phyloP scores from a whole-genome alignment of 1,140 invertebrate genomes.

The Bicyclus anynana region DNA sequence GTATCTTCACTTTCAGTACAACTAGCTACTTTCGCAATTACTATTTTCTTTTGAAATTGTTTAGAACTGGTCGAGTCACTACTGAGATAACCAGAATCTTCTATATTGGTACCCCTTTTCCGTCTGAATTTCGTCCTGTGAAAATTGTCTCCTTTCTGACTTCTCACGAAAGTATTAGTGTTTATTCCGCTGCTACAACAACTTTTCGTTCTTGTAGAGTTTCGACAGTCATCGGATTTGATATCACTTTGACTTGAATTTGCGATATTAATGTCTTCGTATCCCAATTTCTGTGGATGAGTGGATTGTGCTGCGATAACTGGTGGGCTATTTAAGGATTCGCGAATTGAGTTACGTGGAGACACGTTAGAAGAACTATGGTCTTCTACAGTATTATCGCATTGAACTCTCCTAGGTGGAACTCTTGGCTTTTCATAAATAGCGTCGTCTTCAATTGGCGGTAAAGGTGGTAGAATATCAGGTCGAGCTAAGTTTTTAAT shows the following conservation, averaged over 20 bases:
- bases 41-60: constrained; percentile 54
- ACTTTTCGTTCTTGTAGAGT: constrained; percentile 20
- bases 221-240: constrained; percentile 16
- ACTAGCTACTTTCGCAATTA: constrained; percentile 67
- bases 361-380: constrained; percentile 76
- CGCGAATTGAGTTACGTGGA: constrained; percentile 33
- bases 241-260: neutral
- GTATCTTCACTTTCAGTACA: constrained; percentile 83
- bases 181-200: constrained; percentile 40
- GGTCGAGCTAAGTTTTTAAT: constrained; percentile 76
- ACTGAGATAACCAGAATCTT: constrained; percentile 87
- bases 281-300: constrained; percentile 55
- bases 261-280: constrained; percentile 50
- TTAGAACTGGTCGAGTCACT: constrained; percentile 83
- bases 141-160: constrained; percentile 33
- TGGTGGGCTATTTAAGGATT: constrained; percentile 53
- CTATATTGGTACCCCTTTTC: constrained; percentile 57
- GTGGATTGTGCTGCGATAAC: constrained; percentile 59
- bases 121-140: constrained; percentile 45
- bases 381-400: constrained; percentile 26
- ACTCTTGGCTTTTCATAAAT: constrained; percentile 81
- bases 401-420: constrained; percentile 75
- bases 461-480: constrained; percentile 82
- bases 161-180: constrained; percentile 59
- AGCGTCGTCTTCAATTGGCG: constrained; percentile 66